These are phyloP conservation scores for Drosophila siamana DNA, from an alignment of 2,888 invertebrate species.

Conservation along the genomic window DNA sequence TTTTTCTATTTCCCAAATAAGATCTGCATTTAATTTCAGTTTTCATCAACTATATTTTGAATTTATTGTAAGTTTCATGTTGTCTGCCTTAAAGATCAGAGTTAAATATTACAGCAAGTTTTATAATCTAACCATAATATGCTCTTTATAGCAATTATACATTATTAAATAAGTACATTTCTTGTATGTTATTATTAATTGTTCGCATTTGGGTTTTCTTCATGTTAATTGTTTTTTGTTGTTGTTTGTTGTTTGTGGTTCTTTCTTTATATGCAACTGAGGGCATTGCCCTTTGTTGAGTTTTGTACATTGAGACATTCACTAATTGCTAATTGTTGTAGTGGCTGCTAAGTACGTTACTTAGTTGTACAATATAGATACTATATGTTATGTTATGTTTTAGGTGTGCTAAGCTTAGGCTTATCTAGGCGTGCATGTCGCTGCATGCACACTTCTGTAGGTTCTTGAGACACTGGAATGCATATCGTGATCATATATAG, in stretches of 20 bases:
- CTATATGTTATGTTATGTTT: constrained; percentile 49
- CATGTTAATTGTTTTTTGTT: constrained; percentile 9
- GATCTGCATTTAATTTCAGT: constrained; percentile 8
- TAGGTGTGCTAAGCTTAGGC: constrained; percentile 58
- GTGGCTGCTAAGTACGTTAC: constrained; percentile 50
- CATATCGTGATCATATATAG: constrained; percentile 46
- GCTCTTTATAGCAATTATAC: constrained; percentile 34
- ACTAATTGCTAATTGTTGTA: constrained; percentile 58
- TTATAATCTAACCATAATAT: constrained; percentile 57
- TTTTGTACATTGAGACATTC: constrained; percentile 77
- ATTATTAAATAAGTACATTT: constrained; percentile 53
- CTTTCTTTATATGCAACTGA: constrained; percentile 33
- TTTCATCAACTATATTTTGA: constrained; percentile 62
- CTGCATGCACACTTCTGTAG: constrained; percentile 24
- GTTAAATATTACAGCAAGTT: constrained; percentile 74
- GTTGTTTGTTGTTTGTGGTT: constrained; percentile 39
- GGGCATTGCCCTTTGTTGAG: constrained; percentile 48
- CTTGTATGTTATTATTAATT: constrained; percentile 7
- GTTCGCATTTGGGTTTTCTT: not conserved
- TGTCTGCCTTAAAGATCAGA: constrained; percentile 62
- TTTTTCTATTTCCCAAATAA: not conserved
- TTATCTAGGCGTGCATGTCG: constrained; percentile 45
- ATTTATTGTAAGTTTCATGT: constrained; percentile 71
- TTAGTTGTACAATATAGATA: constrained; percentile 49
- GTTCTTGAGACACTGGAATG: constrained; percentile 77